Conservation (phyloP, 2,113 vertebrate genomes). For the Ciconia stormi region DNA sequence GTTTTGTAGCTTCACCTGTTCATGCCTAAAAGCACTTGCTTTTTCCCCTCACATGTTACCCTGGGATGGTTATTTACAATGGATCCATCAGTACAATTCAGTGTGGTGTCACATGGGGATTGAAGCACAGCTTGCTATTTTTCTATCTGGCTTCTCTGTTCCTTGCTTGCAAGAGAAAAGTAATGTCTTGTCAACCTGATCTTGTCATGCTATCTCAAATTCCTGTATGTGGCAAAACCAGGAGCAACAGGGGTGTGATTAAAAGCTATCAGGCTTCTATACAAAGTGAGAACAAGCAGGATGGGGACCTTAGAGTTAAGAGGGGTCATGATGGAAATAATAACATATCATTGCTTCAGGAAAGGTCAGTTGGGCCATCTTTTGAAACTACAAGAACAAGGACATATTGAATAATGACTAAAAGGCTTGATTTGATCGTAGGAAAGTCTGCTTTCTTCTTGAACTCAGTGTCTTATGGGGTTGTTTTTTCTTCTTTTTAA, state of each 20-base stretch:
- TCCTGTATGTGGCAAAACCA: neutral
- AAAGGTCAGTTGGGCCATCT: neutral
- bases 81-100: neutral
- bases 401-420: neutral
- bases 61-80: neutral
- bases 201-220: neutral
- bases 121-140: neutral
- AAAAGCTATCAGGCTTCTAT: neutral
- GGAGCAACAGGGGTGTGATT: neutral
- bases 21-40: neutral
- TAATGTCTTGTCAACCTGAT: neutral
- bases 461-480: neutral
- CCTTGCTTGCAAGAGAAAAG: neutral
- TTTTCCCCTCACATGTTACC: accelerated
- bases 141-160: neutral
- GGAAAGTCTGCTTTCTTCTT: neutral
- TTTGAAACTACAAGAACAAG: neutral
- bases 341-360: neutral
- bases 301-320: neutral
- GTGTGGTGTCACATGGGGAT: neutral
- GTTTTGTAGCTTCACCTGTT: neutral
- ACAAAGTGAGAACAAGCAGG: neutral
- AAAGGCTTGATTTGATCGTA: neutral
- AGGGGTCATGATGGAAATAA: neutral
- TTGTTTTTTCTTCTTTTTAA: neutral